Percentiles rank a stretch among this genome's conserved stretches.
Conservation (phyloP, 2,888 invertebrate genomes). For the Stenolophus ochropezus region DNA sequence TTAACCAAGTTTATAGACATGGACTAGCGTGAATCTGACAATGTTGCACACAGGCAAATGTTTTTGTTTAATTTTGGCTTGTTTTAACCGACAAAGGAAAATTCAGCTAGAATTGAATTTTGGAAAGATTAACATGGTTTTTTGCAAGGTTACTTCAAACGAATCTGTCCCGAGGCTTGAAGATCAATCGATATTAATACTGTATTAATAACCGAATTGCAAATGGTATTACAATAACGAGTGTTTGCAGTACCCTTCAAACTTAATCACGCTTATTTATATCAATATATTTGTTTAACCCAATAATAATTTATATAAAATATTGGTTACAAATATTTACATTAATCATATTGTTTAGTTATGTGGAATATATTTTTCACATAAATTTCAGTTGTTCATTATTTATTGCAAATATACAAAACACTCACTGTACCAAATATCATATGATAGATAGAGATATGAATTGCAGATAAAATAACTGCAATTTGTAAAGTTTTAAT, state of each 20-base stretch:
- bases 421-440: too few relatives aligned
- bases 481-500: too few relatives aligned
- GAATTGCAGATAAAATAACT: too few relatives aligned
- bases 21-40: constrained; percentile 12
- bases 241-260: not conserved
- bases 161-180: not conserved
- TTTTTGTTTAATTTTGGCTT: constrained; percentile 43
- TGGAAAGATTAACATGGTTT: constrained; percentile 5
- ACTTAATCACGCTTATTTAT: not conserved
- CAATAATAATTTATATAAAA: not conserved
- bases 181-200: not conserved
- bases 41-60: constrained; percentile 20
- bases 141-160: not conserved
- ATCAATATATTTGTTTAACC: not conserved
- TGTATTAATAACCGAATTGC: not conserved
- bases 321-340: not conserved
- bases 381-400: not conserved
- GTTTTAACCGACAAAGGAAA: constrained; percentile 23
- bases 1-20: constrained; percentile 47
- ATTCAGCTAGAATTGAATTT: constrained; percentile 10
- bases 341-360: not conserved
- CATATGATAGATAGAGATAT: too few relatives aligned
- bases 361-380: not conserved
- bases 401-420: not conserved
- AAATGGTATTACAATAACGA: not conserved